A percentile compares a stretch with the other conserved stretches of the same genome.
These are phyloP conservation scores for Sakesphorus luctuosus DNA, from an alignment of 2,113 vertebrate genomes.

Conservation along the genomic window DNA sequence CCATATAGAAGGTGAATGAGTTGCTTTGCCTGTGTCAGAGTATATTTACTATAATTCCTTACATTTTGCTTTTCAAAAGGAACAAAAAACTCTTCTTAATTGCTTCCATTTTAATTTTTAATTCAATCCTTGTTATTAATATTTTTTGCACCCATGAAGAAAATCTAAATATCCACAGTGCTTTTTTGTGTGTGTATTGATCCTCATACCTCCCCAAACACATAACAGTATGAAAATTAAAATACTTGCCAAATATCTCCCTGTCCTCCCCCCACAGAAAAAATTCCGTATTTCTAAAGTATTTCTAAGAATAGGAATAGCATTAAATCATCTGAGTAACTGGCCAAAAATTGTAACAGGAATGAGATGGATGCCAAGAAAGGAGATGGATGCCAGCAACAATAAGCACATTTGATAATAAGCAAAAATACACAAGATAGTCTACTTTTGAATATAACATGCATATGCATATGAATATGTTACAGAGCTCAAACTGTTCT, in stretches of 20 bases:
- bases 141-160: neutral
- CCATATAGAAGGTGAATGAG: neutral
- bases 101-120: neutral
- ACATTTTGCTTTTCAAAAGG: neutral
- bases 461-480: neutral
- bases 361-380: neutral
- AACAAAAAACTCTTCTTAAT: neutral
- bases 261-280: neutral
- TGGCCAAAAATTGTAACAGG: neutral
- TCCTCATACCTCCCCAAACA: neutral
- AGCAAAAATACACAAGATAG: neutral
- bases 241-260: neutral
- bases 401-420: neutral
- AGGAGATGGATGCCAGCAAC: neutral
- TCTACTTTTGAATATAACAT: neutral
- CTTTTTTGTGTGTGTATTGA: neutral
- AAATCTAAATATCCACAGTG: neutral
- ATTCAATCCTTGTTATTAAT: neutral
- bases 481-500: neutral
- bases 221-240: neutral
- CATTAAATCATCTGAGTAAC: neutral
- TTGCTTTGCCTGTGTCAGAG: neutral
- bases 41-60: neutral
- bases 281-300: neutral
- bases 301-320: neutral